Conservation (phyloP, 2,888 invertebrate genomes). For the Clepsis dumicolana region DNA sequence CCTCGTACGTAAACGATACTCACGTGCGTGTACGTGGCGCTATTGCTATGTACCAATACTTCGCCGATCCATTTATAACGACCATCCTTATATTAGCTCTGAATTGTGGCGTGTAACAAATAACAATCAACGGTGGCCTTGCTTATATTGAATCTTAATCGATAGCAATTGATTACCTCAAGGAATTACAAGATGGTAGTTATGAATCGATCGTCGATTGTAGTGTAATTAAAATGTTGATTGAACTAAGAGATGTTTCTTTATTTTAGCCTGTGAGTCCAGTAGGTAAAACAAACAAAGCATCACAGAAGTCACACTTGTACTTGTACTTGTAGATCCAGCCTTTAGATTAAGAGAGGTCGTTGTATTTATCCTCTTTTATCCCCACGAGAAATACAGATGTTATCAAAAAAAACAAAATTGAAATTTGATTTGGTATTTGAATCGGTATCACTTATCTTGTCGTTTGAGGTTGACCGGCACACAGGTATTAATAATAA, state of each 20-base stretch:
- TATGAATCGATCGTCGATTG: neutral
- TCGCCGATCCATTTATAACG: constrained; percentile 35
- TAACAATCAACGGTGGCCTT: constrained; percentile 41
- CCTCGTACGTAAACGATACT: constrained; percentile 61
- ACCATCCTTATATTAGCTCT: constrained; percentile 38
- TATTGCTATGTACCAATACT: constrained; percentile 62
- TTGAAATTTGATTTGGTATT: no score
- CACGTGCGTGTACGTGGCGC: constrained; percentile 61
- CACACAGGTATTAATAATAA: no score
- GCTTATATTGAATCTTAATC: constrained; percentile 43
- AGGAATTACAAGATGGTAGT: constrained; percentile 17
- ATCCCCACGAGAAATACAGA: neutral
- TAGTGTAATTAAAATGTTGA: neutral
- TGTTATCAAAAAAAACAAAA: neutral
- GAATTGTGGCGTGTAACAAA: constrained; percentile 40
- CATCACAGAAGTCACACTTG: neutral
- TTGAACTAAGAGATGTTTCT: neutral
- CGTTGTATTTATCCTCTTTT: neutral
- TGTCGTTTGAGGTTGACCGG: no score
- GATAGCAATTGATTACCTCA: constrained; percentile 41
- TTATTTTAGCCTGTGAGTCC: neutral
- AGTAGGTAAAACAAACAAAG: no score
- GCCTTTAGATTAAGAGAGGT: neutral
- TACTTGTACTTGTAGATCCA: neutral
- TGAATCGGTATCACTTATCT: no score